These are phyloP conservation scores for Parapsyche elsis DNA, from an alignment of 1,140 invertebrate species.

Conservation along the genomic window DNA sequence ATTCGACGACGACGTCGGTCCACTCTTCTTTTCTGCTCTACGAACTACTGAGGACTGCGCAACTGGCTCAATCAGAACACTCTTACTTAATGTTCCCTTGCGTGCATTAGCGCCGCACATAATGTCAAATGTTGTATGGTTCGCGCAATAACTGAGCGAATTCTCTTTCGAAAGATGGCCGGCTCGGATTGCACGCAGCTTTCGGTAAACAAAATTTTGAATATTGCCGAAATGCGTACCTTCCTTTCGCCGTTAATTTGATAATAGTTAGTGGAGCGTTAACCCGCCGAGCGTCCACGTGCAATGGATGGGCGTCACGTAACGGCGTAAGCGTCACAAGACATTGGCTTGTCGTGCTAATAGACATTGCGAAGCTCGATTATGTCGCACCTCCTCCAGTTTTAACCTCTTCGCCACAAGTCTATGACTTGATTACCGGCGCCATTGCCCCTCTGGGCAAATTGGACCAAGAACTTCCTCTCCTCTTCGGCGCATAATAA, in stretches of 20 bases:
- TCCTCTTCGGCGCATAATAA: background rate
- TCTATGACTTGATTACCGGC: background rate
- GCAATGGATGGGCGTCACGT: conserved; percentile 7
- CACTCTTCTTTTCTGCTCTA: no score
- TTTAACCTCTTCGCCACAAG: conserved; percentile 22
- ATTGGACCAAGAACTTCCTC: background rate
- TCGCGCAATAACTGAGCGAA: no score
- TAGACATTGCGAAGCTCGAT: conserved; percentile 32
- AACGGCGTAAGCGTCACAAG: conserved; percentile 9
- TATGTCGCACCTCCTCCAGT: conserved; percentile 17
- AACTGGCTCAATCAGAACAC: no score
- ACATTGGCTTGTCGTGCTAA: conserved; percentile 30
- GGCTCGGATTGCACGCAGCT: no score
- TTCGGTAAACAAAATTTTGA: no score
- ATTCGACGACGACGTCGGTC: background rate
- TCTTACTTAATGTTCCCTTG: no score
- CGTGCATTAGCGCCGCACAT: no score
- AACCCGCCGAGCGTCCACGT: conserved; percentile 7
- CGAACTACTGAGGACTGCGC: no score
- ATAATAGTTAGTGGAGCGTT: background rate
- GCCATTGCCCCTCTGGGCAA: background rate
- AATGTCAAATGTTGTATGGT: no score
- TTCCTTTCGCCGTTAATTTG: background rate
- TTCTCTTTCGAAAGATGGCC: background rate
- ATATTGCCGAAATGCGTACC: no score